phyloP scores from a whole-genome alignment of 2,797 vertebrate genomes.

The Staurois parvus region DNA sequence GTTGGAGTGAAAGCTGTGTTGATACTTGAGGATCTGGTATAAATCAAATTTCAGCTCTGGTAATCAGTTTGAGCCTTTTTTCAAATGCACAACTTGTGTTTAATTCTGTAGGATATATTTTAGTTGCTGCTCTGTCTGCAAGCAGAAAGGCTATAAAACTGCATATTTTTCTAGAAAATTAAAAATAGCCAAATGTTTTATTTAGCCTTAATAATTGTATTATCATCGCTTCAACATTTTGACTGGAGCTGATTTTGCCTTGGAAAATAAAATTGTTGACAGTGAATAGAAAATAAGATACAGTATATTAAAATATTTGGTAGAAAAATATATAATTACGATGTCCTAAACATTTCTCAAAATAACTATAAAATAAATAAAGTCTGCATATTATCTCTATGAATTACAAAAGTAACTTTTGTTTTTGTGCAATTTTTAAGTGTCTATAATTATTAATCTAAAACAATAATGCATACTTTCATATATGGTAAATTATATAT shows the following conservation, averaged over 20 bases:
- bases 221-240: background rate
- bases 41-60: slow-evolving; percentile 69
- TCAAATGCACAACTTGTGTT: slow-evolving; percentile 15
- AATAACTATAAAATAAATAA: background rate
- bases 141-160: background rate
- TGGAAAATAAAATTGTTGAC: background rate
- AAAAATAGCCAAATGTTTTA: background rate
- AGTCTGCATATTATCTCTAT: background rate
- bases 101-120: slow-evolving; percentile 3
- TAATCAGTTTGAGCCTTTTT: slow-evolving; percentile 61
- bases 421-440: too few relatives aligned
- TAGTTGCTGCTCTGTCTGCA: background rate
- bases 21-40: slow-evolving; percentile 70
- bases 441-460: too few relatives aligned
- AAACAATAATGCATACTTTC: too few relatives aligned
- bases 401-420: too few relatives aligned
- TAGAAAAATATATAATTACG: background rate
- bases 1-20: slow-evolving; percentile 65
- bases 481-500: too few relatives aligned
- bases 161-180: background rate
- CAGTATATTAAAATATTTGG: background rate
- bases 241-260: background rate
- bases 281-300: background rate
- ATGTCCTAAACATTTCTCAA: background rate
- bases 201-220: background rate